Conservation (phyloP, 2,113 vertebrate species). For the Amphiprion percula region DNA sequence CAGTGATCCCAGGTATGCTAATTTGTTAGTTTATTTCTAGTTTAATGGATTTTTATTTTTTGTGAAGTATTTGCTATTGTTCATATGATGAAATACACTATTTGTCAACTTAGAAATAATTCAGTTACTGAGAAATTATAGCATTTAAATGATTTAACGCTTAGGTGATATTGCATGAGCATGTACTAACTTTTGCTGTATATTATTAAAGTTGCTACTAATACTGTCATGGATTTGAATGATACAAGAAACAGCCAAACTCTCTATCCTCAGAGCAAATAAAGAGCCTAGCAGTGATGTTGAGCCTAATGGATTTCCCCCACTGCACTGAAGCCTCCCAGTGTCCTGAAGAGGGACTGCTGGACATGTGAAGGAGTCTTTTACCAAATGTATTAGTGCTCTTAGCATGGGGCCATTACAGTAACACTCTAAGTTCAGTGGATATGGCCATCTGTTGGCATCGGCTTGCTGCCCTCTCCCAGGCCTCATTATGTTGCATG, state of each 20-base stretch:
- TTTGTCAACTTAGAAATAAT: too few relatives aligned
- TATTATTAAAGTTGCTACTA: background rate
- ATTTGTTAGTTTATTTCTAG: too few relatives aligned
- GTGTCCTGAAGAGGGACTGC: constrained; percentile 30
- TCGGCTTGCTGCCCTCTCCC: background rate
- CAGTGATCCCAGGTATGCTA: too few relatives aligned
- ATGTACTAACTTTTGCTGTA: too few relatives aligned
- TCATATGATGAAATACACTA: too few relatives aligned
- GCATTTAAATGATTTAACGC: too few relatives aligned
- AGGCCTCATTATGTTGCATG: constrained; percentile 58
- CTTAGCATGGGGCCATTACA: constrained; percentile 41
- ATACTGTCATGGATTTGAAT: background rate
- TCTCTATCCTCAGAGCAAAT: constrained; percentile 12
- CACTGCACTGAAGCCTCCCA: constrained; percentile 17
- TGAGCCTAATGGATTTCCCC: constrained; percentile 36
- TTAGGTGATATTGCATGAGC: too few relatives aligned
- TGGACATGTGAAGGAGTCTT: constrained; percentile 28
- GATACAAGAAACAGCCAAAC: background rate
- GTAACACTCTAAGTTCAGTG: constrained; percentile 31
- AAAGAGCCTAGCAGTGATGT: constrained; percentile 27
- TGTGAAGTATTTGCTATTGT: too few relatives aligned
- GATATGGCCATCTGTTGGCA: constrained; percentile 61
- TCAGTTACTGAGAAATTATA: too few relatives aligned
- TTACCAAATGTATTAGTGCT: constrained; percentile 55
- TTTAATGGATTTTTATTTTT: too few relatives aligned